Conservation (phyloP, 2,888 invertebrate species). For the Nipponacmea schrenckii region DNA sequence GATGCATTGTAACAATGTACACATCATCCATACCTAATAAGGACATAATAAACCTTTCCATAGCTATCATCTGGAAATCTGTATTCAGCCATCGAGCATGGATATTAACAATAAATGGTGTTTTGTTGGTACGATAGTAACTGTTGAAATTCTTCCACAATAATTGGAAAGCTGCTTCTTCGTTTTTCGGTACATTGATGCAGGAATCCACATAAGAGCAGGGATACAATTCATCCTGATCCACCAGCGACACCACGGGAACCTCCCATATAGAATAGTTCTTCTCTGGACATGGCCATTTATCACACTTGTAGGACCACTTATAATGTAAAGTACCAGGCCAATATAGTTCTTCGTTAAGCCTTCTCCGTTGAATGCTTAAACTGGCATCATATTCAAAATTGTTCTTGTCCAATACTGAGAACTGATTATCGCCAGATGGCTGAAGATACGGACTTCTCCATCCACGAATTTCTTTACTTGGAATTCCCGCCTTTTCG, state of each 20-base stretch:
- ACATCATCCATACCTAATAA: conserved; percentile 23
- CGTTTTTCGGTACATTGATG: conserved; percentile 18
- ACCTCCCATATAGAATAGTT: conserved; percentile 26
- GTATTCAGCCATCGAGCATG: conserved; percentile 80
- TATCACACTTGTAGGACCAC: conserved; percentile 21
- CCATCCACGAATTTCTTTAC: conserved; percentile 21
- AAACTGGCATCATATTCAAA: conserved; percentile 26
- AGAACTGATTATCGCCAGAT: conserved; percentile 19
- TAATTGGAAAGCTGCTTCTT: conserved; percentile 62
- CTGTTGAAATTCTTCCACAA: conserved; percentile 80
- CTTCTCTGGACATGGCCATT: conserved; percentile 14
- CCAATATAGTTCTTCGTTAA: conserved; percentile 5
- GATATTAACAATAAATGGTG: conserved; percentile 83
- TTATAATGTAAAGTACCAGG: conserved; percentile 18
- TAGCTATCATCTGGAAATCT: conserved; percentile 25
- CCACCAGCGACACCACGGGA: conserved; percentile 21
- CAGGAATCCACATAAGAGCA: conserved; percentile 24
- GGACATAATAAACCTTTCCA: conserved; percentile 24
- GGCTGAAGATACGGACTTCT: conserved; percentile 25
- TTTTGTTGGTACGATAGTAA: conserved; percentile 74
- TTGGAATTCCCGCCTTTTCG: conserved; percentile 17
- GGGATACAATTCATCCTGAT: conserved; percentile 18
- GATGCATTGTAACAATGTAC: conserved; percentile 23
- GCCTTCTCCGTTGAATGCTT: conserved; percentile 8
- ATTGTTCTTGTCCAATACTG: conserved; percentile 18